Evolutionary conservation across 2,113 vertebrate genomes (phyloP).

Genomic region (Boleophthalmus pectinirostris): DNA sequence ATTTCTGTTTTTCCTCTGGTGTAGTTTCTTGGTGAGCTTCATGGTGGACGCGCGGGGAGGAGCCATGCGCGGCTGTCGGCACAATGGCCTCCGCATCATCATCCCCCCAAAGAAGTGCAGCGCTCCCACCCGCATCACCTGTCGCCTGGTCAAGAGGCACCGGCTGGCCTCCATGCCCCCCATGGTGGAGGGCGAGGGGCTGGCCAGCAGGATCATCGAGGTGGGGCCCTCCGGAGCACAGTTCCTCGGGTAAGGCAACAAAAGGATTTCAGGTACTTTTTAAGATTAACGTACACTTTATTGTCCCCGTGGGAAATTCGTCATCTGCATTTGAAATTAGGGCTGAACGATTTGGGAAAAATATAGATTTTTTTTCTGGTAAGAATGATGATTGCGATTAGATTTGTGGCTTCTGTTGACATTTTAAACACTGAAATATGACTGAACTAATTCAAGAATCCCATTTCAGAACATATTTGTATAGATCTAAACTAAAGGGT

Average conservation of each 20-base stretch:
- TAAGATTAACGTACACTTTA: no score
- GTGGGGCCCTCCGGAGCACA: slow-evolving; percentile 96
- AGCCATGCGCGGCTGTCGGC: slow-evolving; percentile 94
- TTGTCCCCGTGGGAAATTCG: no score
- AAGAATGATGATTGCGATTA: no score
- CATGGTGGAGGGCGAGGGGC: slow-evolving; percentile 94
- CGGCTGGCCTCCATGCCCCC: slow-evolving; percentile 96
- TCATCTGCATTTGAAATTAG: no score
- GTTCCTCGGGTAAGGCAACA: slow-evolving; percentile 93
- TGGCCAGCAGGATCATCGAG: slow-evolving; percentile 93
- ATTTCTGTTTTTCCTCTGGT: neutral
- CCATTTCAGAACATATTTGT: no score
- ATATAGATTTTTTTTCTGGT: no score
- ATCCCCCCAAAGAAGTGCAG: slow-evolving; percentile 95
- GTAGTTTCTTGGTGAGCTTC: slow-evolving; percentile 97
- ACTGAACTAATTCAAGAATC: no score
- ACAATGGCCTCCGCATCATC: slow-evolving; percentile 94
- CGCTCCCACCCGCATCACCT: slow-evolving; percentile 93
- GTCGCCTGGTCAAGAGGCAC: slow-evolving; percentile 94
- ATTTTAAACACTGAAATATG: no score
- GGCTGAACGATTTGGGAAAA: no score
- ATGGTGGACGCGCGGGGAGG: slow-evolving; percentile 99
- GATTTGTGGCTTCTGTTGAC: no score
- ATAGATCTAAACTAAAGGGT: no score
- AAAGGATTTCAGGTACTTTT: neutral